These are phyloP conservation scores for Sturnira hondurensis DNA, from an alignment of 2,113 vertebrate genomes.

Conservation along the genomic window DNA sequence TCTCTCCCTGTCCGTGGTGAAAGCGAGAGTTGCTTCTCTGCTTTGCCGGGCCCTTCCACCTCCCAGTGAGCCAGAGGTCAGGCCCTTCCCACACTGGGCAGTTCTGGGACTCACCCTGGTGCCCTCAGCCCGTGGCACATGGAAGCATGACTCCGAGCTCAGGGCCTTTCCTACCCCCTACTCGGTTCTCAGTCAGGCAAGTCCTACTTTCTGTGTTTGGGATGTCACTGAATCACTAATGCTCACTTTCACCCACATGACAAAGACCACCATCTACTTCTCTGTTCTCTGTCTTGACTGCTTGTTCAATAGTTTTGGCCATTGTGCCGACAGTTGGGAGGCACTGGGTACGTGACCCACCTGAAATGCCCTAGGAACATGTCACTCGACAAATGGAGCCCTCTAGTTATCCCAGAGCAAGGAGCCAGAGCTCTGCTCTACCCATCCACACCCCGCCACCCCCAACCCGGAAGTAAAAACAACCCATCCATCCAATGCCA, in stretches of 20 bases:
- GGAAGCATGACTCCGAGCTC: background rate
- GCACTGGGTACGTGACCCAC: no score
- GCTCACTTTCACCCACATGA: background rate
- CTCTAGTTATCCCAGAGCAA: background rate
- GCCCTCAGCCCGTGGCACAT: background rate
- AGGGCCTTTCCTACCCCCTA: background rate
- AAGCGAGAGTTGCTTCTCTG: background rate
- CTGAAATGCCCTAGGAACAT: background rate
- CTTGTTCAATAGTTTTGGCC: background rate
- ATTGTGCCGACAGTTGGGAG: background rate
- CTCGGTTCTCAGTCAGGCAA: background rate
- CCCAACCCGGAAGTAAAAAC: background rate
- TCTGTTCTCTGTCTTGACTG: background rate
- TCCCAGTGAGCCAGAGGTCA: no score
- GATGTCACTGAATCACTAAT: background rate
- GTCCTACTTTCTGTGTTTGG: background rate
- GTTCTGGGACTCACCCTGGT: background rate
- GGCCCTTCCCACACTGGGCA: background rate
- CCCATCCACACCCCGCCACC: background rate
- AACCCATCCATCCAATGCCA: background rate
- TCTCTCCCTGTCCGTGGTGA: background rate
- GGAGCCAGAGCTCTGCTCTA: background rate
- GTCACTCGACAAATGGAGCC: background rate
- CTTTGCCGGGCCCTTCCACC: background rate
- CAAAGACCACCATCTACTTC: background rate